Evolutionary conservation across 2,888 invertebrate species (phyloP), one percentile per base, ranked within the genome.

Genomic region (Clepsis dumicolana): DNA sequence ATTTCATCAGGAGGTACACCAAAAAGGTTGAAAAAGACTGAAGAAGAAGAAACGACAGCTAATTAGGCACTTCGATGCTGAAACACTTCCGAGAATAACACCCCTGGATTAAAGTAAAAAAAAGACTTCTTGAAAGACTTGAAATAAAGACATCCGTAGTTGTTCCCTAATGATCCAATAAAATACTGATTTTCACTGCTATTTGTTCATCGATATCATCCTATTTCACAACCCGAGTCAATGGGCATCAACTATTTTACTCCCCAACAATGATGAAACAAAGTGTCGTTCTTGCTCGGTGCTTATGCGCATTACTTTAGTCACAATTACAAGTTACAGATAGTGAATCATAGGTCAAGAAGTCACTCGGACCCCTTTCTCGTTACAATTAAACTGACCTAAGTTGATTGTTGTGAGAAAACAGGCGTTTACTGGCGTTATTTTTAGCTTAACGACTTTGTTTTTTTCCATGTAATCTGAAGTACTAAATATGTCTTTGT

Each of bases 341-440:
- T 24, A 59, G 16, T 68, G 68, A 68, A 32, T 68, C 67, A 68
- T 41, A 25, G 35, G 48, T 54, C 44, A 53, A 44, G 48, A 38
- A 24, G 65, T 16, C 21, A 52, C 56, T 48, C 8, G 52, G 68
- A 52, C 53, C 64, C 59, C 68, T 68, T 68, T 68, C 68, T 53
- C 44, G 24, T 38, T 52, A 35, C 44, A 64, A 68, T 64, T 64
- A 38, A 68, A 64, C 32, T 68, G 68, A 68, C 68, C 68, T 38
- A 7, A 1, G 57, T 18, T 65, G 56, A 70, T 70, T 70, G 57
- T 32, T 62, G 66, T 66, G 66, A 66, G 70, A 70, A 70, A 70
- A 70, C 70, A 70, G 44, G 25, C 56, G 50, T 63, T 59, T 41
- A 57, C 61, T 65, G 54, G 44, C 56, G 56, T 52, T 68, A 68